Evolutionary conservation across 37 sponge, comb jelly and placozoan genomes (phyloP), one percentile per base, ranked within the genome.

Genomic region (Corticium candelabrum): DNA sequence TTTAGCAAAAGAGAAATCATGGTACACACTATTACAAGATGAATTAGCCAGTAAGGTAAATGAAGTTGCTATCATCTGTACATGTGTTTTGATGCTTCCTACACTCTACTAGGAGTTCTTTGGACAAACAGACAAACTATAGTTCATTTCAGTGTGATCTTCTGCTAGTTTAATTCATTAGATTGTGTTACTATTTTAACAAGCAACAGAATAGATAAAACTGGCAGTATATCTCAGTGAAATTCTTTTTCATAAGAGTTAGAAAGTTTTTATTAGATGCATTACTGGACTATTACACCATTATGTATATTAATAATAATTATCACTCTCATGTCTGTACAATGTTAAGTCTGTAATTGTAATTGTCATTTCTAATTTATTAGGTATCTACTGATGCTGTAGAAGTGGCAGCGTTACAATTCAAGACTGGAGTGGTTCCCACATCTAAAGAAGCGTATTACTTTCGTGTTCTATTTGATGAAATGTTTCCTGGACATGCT

Each of bases 391-490:
- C 70, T 76, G 40, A 76, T 37, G 32, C 39, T 41, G n/a, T 81
- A 35, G 56, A 74, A 35, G 35, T 7, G 1, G 82, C 82, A 35
- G 43, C 36, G 1, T 35, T n/a, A 11, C 2, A 35, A 4, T 75
- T 75, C 35, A 40, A 27, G 62, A 21, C 11, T 50, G 62, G 62
- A 21, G 15, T 50, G 11, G 62, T 50, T 11, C 84, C 88, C 30
- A 15, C 1, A 4, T 69, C 84, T 1, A 80, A 84, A 34, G 88
- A 87, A 41, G 84, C 78, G n/a, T 84, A 75, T 41, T 84, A 84
- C 81, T 87, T 84, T 67, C 68, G 88, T 2, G 43, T 40, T 27
- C 21, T 83, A 2, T 87, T 80, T 74, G 84, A 85, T 33, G 80
- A 84, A 56, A 37, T 70, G 57, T 87, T 43, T 41, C 76, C 80